Base-by-base conservation (phyloP, 2,888 invertebrate genomes). In the Julus scanicus region DNA sequence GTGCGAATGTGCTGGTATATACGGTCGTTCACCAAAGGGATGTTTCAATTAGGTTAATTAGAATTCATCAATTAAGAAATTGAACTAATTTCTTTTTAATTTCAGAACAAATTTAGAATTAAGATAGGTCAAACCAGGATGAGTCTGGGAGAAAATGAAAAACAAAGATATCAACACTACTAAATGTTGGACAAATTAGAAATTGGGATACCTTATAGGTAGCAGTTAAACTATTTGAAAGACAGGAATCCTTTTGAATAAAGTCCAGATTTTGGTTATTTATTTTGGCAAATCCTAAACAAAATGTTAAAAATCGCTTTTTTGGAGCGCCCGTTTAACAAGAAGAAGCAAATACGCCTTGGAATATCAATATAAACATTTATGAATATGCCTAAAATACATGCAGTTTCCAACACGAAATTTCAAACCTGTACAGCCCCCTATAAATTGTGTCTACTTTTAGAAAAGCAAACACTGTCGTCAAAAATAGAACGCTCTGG, bases 211-310 rank as follows among this genome's bases (percentile, higher is more conserved):
- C n/a, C n/a, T n/a, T n/a, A n/a, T n/a, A n/a, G n/a, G n/a, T n/a
- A n/a, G n/a, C n/a, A n/a, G n/a, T n/a, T n/a, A n/a, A n/a, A n/a
- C n/a, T n/a, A n/a, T n/a, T n/a, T n/a, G n/a, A n/a, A n/a, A n/a
- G n/a, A n/a, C n/a, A n/a, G n/a, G n/a, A n/a, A n/a, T n/a, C n/a
- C n/a, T n/a, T n/a, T 8, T 13, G 49, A 6, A n/a, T 63, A 5
- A 15, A n/a, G n/a, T n/a, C 63, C 20, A 63, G 6, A 20, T 20
- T 11, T 63, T 9, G 5, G n/a, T 63, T 63, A 20, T 63, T 63
- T 63, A 63, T 63, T 63, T 63, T 63, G n/a, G 63, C n/a, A 63
- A 20, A 63, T 63, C 63, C 63, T 63, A 63, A 63, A 63, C 63
- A 63, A 63, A 57, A n/a, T 63, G 63, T 63, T 20, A 63, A 63